Percentiles rank a stretch among this genome's conserved stretches.
Conservation (phyloP, 1,140 invertebrate species). For the Episyrphus balteatus region DNA sequence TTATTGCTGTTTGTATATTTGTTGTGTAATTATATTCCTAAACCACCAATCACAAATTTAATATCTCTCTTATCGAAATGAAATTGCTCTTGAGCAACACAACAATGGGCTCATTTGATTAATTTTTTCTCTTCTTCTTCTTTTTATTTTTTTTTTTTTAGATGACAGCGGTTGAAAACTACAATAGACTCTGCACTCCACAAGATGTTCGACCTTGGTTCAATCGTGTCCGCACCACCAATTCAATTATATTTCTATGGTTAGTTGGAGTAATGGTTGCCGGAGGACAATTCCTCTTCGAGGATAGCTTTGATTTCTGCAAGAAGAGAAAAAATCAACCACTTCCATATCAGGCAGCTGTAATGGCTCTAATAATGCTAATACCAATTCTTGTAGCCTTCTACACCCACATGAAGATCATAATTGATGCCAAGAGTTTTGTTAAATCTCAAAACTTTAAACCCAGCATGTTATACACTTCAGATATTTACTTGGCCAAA, state of each 20-base stretch:
- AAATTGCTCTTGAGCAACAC: no score
- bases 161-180: constrained; percentile 6
- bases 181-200: constrained; percentile 5
- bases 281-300: constrained; percentile 44
- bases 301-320: constrained; percentile 55
- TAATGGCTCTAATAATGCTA: constrained; percentile 44
- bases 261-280: constrained; percentile 35
- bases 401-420: constrained; percentile 39
- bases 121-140: no score
- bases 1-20: no score
- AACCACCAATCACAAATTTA: no score
- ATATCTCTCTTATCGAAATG: no score
- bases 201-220: constrained; percentile 5
- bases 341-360: constrained; percentile 41
- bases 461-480: constrained; percentile 48
- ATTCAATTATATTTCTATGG: constrained; percentile 43
- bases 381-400: constrained; percentile 43
- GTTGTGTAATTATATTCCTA: no score
- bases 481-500: constrained; percentile 50
- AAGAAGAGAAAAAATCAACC: constrained; percentile 35
- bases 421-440: constrained; percentile 10
- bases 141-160: background rate
- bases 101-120: background rate
- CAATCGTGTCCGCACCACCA: constrained; percentile 38
- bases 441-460: constrained; percentile 44